Evolutionary conservation across 2,888 invertebrate genomes (phyloP).

Genomic region (Papilio protenor): DNA sequence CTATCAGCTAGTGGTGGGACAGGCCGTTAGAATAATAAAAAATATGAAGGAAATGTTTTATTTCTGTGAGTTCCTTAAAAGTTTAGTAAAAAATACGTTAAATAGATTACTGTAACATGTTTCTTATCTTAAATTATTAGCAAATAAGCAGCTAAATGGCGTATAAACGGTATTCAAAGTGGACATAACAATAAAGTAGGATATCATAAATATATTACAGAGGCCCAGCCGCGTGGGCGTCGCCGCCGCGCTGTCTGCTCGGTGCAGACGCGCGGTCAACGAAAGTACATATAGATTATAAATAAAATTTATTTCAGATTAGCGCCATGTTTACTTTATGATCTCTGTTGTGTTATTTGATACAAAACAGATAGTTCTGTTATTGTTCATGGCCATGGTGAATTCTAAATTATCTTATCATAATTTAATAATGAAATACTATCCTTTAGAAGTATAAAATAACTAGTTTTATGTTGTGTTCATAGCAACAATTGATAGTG

Average conservation of each 20-base stretch:
- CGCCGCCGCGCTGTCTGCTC: slow-evolving; percentile 50
- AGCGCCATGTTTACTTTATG: slow-evolving; percentile 29
- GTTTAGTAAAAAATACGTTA: neutral
- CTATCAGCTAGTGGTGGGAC: too few relatives aligned
- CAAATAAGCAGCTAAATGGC: slow-evolving; percentile 2
- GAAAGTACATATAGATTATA: slow-evolving; percentile 41
- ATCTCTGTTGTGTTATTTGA: slow-evolving; percentile 24
- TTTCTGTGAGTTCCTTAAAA: neutral
- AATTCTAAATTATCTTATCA: slow-evolving; percentile 16
- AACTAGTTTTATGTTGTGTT: neutral
- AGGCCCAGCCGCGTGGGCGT: neutral
- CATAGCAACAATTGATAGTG: neutral
- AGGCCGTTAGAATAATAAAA: too few relatives aligned
- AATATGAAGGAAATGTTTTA: too few relatives aligned
- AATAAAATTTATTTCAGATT: slow-evolving; percentile 38
- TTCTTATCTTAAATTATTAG: slow-evolving; percentile 20
- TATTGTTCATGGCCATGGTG: slow-evolving; percentile 10
- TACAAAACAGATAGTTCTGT: slow-evolving; percentile 26
- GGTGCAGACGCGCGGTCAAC: slow-evolving; percentile 52
- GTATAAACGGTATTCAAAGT: neutral
- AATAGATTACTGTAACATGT: neutral
- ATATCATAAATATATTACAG: slow-evolving; percentile 28
- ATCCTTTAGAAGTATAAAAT: neutral
- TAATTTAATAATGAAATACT: slow-evolving; percentile 24
- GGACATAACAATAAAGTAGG: slow-evolving; percentile 32